These are phyloP conservation scores for Drosophila funebris DNA, from an alignment of 1,140 invertebrate genomes.

Conservation along the genomic window DNA sequence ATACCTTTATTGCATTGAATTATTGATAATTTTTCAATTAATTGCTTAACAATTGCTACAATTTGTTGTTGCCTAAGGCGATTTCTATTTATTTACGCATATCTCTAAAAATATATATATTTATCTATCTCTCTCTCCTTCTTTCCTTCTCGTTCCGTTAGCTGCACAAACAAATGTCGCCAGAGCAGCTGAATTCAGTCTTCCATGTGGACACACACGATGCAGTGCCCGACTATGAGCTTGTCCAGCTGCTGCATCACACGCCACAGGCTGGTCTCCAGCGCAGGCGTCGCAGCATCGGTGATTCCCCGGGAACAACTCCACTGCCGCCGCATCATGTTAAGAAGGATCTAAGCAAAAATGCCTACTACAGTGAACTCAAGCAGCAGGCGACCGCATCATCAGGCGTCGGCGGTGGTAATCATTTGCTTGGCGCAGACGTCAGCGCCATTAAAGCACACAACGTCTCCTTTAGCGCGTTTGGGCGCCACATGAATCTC, in stretches of 20 bases:
- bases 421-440: slow-evolving; percentile 63
- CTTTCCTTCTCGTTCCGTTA: slow-evolving; percentile 70
- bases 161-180: slow-evolving; percentile 93
- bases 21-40: slow-evolving; percentile 76
- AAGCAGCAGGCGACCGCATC: slow-evolving; percentile 54
- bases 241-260: slow-evolving; percentile 85
- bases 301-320: slow-evolving; percentile 41
- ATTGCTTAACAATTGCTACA: slow-evolving; percentile 68
- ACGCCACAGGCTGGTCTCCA: slow-evolving; percentile 66
- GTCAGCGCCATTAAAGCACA: slow-evolving; percentile 85
- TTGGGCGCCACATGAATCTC: slow-evolving; percentile 89
- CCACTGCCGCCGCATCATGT: slow-evolving; percentile 68
- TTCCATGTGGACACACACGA: slow-evolving; percentile 92
- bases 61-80: slow-evolving; percentile 60
- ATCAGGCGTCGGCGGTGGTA: slow-evolving; percentile 9
- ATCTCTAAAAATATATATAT: slow-evolving; percentile 6
- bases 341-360: slow-evolving; percentile 83
- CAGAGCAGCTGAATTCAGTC: slow-evolving; percentile 90
- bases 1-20: slow-evolving; percentile 57
- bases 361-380: slow-evolving; percentile 78
- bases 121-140: slow-evolving; percentile 3
- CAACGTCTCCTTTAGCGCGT: slow-evolving; percentile 90
- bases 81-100: slow-evolving; percentile 11
- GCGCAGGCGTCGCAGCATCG: slow-evolving; percentile 78
- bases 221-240: slow-evolving; percentile 86